phyloP scores from a whole-genome alignment of 2,113 vertebrate genomes.

The Geococcyx californianus region DNA sequence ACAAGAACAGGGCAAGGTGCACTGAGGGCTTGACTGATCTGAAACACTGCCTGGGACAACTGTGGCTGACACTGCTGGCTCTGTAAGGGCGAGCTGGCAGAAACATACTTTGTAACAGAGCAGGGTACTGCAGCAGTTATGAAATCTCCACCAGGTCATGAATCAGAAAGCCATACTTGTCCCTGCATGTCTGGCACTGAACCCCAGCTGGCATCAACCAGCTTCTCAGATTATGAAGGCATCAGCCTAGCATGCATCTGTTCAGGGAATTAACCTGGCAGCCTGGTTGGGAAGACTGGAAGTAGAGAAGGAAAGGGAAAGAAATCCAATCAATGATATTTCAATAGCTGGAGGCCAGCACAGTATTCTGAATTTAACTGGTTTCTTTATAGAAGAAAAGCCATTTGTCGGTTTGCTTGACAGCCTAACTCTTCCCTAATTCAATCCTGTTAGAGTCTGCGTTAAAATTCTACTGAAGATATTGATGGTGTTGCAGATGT shows the following conservation, averaged over 20 bases:
- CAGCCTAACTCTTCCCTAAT: background rate
- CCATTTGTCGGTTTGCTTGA: background rate
- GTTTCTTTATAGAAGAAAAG: background rate
- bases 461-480: background rate
- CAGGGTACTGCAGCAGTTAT: background rate
- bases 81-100: background rate
- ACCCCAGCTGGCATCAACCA: background rate
- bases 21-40: background rate
- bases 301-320: background rate
- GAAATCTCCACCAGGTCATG: background rate
- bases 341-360: background rate
- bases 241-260: background rate
- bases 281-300: background rate
- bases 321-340: background rate
- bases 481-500: background rate
- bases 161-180: background rate
- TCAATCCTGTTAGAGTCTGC: background rate
- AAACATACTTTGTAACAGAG: background rate
- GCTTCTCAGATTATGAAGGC: background rate
- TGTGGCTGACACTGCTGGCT: background rate
- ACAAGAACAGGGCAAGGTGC: background rate
- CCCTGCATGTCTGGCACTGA: background rate
- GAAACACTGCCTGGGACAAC: background rate
- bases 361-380: background rate
- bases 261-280: background rate